Percentiles rank a stretch among this genome's conserved stretches.
Evolutionary conservation across 2,113 vertebrate species (phyloP).

Genomic region (Ardeotis arabs): DNA sequence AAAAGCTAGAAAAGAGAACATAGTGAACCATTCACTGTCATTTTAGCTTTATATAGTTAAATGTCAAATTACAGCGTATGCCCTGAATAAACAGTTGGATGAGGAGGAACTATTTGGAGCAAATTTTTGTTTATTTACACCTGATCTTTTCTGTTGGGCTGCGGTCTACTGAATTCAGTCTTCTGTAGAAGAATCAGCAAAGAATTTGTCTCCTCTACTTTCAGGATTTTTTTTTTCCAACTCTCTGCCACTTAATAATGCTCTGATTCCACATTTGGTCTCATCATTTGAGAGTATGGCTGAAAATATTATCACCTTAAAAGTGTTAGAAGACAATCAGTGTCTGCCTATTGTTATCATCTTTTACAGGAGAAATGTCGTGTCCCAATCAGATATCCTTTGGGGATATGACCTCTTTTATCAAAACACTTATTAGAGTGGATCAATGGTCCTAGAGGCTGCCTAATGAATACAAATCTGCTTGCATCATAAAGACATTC

Average conservation of each 20-base stretch:
- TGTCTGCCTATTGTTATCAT: neutral
- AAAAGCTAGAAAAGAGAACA: neutral
- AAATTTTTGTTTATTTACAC: neutral
- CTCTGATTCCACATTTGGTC: neutral
- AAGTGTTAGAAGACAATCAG: neutral
- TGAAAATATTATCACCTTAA: neutral
- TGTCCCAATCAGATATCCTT: neutral
- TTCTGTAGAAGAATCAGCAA: neutral
- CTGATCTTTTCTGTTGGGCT: neutral
- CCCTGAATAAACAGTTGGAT: neutral
- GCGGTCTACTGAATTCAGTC: neutral
- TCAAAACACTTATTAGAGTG: conserved; percentile 2
- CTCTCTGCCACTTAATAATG: neutral
- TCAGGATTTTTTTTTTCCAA: neutral
- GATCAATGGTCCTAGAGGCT: neutral
- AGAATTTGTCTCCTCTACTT: neutral
- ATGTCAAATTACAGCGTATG: neutral
- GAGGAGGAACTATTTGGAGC: neutral
- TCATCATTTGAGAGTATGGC: neutral
- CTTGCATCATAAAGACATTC: neutral
- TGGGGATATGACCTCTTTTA: conserved; percentile 4
- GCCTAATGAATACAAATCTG: conserved; percentile 21
- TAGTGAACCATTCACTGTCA: neutral
- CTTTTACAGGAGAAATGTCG: conserved; percentile 21
- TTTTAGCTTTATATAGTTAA: neutral